These are phyloP conservation scores for Ceratitis capitata DNA, from an alignment of 1,140 invertebrate genomes.

Conservation along the genomic window DNA sequence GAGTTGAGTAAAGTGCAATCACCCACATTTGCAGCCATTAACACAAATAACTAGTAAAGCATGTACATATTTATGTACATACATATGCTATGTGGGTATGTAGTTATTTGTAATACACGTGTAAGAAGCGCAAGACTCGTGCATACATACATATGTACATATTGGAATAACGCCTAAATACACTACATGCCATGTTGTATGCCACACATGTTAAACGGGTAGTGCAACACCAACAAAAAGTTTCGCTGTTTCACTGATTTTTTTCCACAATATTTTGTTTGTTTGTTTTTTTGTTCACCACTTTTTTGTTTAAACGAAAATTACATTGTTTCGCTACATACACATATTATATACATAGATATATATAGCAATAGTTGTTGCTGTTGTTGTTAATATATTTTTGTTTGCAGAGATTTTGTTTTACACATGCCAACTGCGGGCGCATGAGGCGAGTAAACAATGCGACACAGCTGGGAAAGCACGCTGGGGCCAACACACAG, in stretches of 20 bases:
- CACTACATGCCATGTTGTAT: neutral
- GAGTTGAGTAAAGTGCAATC: neutral
- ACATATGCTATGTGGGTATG: neutral
- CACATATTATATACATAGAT: too few relatives aligned
- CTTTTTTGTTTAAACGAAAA: neutral
- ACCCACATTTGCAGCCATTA: neutral
- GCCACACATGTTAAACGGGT: constrained; percentile 1
- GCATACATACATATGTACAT: neutral
- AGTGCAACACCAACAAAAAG: neutral
- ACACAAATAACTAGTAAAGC: neutral
- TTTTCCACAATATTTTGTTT: neutral
- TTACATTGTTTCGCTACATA: neutral
- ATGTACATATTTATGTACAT: too few relatives aligned
- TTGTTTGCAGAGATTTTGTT: constrained; percentile 12
- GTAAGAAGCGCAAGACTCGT: too few relatives aligned
- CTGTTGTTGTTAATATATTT: neutral
- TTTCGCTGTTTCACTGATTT: neutral
- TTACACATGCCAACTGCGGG: constrained; percentile 9
- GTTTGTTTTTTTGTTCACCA: too few relatives aligned
- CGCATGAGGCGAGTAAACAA: neutral
- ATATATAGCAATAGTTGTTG: neutral
- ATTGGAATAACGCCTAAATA: neutral
- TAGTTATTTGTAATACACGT: too few relatives aligned
- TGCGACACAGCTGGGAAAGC: neutral
- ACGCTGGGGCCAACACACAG: neutral